These are phyloP conservation scores for Cotesia typhae DNA, from an alignment of 1,140 invertebrate species.

Conservation along the genomic window DNA sequence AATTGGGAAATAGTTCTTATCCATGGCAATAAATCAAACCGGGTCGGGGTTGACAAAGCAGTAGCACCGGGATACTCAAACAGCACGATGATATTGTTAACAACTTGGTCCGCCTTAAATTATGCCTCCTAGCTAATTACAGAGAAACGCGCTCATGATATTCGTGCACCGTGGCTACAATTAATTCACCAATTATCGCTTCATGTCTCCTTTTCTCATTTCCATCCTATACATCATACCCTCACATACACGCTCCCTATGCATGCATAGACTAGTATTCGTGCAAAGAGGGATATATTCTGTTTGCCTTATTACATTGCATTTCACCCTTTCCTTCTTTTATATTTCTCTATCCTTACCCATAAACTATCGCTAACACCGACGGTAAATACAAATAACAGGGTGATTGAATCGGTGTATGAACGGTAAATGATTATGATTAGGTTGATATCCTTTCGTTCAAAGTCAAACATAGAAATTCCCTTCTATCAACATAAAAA, in stretches of 20 bases:
- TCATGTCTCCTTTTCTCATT: slow-evolving; percentile 37
- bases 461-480: too few relatives aligned
- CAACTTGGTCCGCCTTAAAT: slow-evolving; percentile 59
- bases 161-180: slow-evolving; percentile 59
- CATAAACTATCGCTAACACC: not conserved
- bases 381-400: not conserved
- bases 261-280: slow-evolving; percentile 17
- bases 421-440: too few relatives aligned
- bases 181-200: slow-evolving; percentile 62
- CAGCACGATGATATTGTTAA: slow-evolving; percentile 58
- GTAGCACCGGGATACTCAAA: slow-evolving; percentile 28
- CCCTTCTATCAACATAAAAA: not conserved
- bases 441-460: too few relatives aligned
- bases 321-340: not conserved
- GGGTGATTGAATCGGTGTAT: too few relatives aligned
- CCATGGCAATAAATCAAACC: slow-evolving; percentile 12
- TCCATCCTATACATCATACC: slow-evolving; percentile 10
- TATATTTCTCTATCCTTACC: not conserved
- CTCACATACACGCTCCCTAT: not conserved
- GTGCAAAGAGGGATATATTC: not conserved
- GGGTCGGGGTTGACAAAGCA: slow-evolving; percentile 11
- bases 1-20: slow-evolving; percentile 16
- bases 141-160: slow-evolving; percentile 55
- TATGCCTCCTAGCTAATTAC: slow-evolving; percentile 61
- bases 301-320: slow-evolving; percentile 6